Evolutionary conservation across 2,113 vertebrate genomes (phyloP).

Genomic region (Mus spicilegus): DNA sequence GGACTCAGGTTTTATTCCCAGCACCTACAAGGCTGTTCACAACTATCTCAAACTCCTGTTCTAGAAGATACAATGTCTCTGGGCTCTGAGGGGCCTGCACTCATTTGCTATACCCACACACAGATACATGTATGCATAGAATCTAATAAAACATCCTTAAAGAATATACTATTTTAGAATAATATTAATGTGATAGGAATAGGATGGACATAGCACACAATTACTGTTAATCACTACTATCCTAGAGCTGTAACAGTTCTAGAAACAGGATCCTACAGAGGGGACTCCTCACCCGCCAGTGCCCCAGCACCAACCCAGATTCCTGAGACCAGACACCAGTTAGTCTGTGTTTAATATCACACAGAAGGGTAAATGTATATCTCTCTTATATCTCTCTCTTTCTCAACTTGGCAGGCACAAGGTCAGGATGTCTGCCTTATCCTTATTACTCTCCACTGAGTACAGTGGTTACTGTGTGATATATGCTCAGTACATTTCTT

Average conservation of each 20-base stretch:
- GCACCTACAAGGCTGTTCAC: neutral
- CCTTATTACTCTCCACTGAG: neutral
- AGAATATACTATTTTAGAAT: neutral
- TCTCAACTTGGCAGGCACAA: neutral
- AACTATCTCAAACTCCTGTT: neutral
- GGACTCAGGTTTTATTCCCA: neutral
- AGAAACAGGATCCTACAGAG: neutral
- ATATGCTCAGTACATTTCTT: conserved; percentile 20
- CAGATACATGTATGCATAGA: neutral
- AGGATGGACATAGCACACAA: neutral
- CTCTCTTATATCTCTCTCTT: neutral
- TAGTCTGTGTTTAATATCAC: neutral
- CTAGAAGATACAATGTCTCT: neutral
- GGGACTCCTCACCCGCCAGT: neutral
- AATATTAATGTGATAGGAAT: neutral
- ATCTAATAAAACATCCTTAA: neutral
- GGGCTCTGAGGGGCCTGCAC: neutral
- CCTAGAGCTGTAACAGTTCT: neutral
- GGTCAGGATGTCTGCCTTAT: neutral
- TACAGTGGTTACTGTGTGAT: neutral
- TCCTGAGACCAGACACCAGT: too few relatives aligned
- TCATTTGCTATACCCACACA: neutral
- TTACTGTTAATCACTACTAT: neutral
- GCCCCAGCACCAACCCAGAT: neutral
- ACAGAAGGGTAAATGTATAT: neutral